Evolutionary conservation across 1,140 invertebrate species (phyloP).

Genomic region (Drosophila kikkawai): DNA sequence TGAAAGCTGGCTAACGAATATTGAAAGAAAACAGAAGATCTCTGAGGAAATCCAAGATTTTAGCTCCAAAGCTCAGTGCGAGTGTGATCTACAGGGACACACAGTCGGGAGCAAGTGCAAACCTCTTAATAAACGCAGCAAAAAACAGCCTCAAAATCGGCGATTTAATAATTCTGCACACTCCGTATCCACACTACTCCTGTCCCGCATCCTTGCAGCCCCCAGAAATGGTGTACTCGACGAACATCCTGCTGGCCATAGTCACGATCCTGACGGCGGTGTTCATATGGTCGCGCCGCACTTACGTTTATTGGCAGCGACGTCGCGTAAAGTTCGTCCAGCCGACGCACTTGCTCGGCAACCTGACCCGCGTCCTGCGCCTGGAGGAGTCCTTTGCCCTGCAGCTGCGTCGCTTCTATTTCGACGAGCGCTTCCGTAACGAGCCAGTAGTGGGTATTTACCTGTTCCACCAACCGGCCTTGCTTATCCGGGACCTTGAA

Average conservation of each 20-base stretch:
- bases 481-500: conserved; percentile 86
- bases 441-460: conserved; percentile 85
- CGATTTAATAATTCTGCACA: conserved; percentile 2
- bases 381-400: conserved; percentile 74
- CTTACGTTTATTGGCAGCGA: conserved; percentile 83
- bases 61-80: not conserved
- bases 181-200: not conserved
- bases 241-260: conserved; percentile 73
- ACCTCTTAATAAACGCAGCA: not conserved
- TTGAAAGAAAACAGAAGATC: not conserved
- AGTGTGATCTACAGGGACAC: not conserved
- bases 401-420: conserved; percentile 76
- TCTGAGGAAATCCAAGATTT: not conserved
- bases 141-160: conserved; percentile 3
- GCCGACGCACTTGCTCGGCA: conserved; percentile 73
- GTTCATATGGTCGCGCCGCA: conserved; percentile 81
- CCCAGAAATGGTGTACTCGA: conserved; percentile 65
- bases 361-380: conserved; percentile 73
- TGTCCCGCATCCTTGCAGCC: not conserved
- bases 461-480: conserved; percentile 84
- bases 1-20: not conserved
- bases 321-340: conserved; percentile 79
- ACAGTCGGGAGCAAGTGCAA: no score
- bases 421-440: conserved; percentile 66
- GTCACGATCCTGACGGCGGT: conserved; percentile 77